Evolutionary conservation across 2,113 vertebrate genomes (phyloP).

Genomic region (Chionomys nivalis): DNA sequence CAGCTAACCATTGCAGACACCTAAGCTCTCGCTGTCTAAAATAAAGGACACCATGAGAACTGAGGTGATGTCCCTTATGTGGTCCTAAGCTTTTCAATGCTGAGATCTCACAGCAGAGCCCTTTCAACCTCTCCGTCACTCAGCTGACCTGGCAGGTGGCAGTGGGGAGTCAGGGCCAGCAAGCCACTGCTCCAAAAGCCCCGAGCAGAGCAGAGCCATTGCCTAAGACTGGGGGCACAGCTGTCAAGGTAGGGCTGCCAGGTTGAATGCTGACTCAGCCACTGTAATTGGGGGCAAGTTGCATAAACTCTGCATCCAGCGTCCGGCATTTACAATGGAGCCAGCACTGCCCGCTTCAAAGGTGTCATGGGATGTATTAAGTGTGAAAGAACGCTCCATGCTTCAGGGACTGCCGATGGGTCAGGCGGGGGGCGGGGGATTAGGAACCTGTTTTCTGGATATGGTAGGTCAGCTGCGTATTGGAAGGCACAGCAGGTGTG

Average conservation of each 20-base stretch:
- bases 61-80: neutral
- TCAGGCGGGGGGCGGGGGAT: neutral
- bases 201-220: neutral
- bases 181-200: neutral
- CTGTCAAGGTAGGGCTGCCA: neutral
- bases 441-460: neutral
- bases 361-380: neutral
- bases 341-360: neutral
- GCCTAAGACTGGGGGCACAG: neutral
- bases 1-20: neutral
- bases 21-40: neutral
- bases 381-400: neutral
- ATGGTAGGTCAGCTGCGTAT: neutral
- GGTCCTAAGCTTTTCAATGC: neutral
- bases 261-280: neutral
- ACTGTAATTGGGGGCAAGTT: neutral
- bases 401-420: neutral
- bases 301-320: neutral
- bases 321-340: neutral
- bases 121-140: neutral
- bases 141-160: too few relatives aligned
- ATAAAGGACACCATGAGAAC: neutral
- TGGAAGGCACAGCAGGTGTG: neutral
- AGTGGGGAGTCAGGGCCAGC: neutral
- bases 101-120: neutral